These are phyloP conservation scores for Maniola hyperantus DNA, from an alignment of 2,888 invertebrate genomes.

Conservation along the genomic window DNA sequence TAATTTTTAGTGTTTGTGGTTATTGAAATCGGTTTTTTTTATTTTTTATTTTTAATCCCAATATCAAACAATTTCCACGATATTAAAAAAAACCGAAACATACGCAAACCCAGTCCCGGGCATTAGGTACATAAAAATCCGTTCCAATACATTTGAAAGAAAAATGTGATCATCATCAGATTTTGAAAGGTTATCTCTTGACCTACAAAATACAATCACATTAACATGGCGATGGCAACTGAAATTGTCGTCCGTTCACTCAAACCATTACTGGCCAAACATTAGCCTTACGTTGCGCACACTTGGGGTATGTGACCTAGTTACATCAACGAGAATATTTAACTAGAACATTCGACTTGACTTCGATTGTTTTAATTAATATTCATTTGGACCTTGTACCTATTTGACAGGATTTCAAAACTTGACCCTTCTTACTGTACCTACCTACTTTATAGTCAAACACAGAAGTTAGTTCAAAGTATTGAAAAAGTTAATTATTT, in stretches of 20 bases:
- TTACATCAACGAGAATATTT: conserved; percentile 11
- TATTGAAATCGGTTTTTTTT: too few species aligned
- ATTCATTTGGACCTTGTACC: background rate
- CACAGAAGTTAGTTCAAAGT: too few species aligned
- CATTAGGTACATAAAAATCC: too few species aligned
- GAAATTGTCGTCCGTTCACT: conserved; percentile 26
- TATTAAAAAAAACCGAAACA: too few species aligned
- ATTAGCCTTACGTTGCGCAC: conserved; percentile 18
- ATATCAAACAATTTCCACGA: too few species aligned
- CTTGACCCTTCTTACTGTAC: too few species aligned
- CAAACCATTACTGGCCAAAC: conserved; percentile 20
- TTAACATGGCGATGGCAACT: conserved; percentile 12
- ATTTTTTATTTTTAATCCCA: too few species aligned
- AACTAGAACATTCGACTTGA: conserved; percentile 6
- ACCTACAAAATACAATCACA: conserved; percentile 17
- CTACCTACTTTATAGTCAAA: too few species aligned
- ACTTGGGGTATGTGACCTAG: conserved; percentile 4
- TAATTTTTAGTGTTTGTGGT: too few species aligned
- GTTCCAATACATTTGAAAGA: background rate
- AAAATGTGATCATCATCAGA: background rate
- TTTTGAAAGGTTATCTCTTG: conserved; percentile 10
- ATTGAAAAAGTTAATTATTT: too few species aligned
- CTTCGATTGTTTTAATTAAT: background rate
- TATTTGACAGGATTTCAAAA: too few species aligned
- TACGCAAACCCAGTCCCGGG: too few species aligned